Evolutionary conservation across 2,797 vertebrate species (phyloP), one percentile per base, ranked within the genome.

Genomic region (Decapterus maruadsi): DNA sequence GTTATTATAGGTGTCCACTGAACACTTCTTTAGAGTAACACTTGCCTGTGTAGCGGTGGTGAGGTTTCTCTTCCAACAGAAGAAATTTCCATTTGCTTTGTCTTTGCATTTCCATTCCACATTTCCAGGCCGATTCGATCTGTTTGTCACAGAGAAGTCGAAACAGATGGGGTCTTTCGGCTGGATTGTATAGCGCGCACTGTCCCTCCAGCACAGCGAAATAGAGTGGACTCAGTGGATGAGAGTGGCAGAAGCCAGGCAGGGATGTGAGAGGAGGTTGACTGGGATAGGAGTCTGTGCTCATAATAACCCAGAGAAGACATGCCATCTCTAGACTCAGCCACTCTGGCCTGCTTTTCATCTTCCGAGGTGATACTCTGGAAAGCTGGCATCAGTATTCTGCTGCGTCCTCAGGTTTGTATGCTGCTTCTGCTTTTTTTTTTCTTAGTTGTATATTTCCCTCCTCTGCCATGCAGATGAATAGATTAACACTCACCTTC

Each of bases 161-260:
- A 83, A 92, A 89, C 93, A 94, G 93, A 94, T 92, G 90, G 90
- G 68, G 83, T 89, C 83, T 92, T 90, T 91, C 55, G 81, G 84
- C 76, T 60, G 76, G 74, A 88, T 87, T 68, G 84, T 72, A 20
- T 72, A 20, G 79, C 80, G 36, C 75, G 54, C 46, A 17, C 66
- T 54, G 40, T 83, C 69, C 75, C 57, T 78, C 50, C 12, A 43
- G 12, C 48, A 16, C 74, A 50, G 68, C 83, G 38, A 58, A 72
- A 71, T 48, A 76, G 54, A 81, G 70, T 81, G 79, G 83, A 86
- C 75, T 72, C 61, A 68, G 69, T 77, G 72, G 77, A 83, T 77
- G 81, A 71, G 72, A 84, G 74, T 60, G 78, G 58, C 62, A 83
- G 77, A 66, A 82, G 83, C 61, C 67, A 73, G 84, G 75, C 38